Percentiles rank a stretch among this genome's conserved stretches.
Evolutionary conservation across 1,140 invertebrate species (phyloP).

Genomic region (Cherax quadricarinatus): DNA sequence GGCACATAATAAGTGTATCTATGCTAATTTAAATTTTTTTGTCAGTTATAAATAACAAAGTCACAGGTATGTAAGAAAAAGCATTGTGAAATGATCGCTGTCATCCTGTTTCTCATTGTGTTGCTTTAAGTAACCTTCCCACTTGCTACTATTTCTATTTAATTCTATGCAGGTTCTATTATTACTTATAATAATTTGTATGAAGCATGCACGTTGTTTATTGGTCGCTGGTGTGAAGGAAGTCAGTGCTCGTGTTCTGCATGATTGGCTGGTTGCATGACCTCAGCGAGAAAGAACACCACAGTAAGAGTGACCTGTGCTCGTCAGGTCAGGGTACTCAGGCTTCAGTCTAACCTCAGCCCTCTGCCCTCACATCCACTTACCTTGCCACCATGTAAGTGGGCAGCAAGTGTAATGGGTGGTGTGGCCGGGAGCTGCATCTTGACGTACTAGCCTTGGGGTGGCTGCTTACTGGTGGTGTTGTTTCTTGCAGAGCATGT

Average conservation of each 20-base stretch:
- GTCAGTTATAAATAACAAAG: not conserved
- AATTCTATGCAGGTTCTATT: not conserved
- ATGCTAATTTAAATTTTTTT: not conserved
- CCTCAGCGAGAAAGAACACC: conserved; percentile 67
- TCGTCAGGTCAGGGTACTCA: conserved; percentile 52
- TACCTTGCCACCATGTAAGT: not conserved
- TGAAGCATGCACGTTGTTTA: conserved; percentile 5
- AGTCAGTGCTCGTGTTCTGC: conserved; percentile 4
- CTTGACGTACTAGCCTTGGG: conserved; percentile 45
- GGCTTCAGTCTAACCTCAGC: conserved; percentile 63
- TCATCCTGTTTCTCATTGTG: not conserved
- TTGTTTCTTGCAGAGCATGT: conserved; percentile 70
- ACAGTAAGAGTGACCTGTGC: conserved; percentile 68
- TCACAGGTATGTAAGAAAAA: not conserved
- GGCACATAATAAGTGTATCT: not conserved
- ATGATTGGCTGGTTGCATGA: conserved; percentile 56
- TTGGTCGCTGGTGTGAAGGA: conserved; percentile 7
- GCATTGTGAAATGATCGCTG: not conserved
- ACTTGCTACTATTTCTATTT: too few relatives aligned
- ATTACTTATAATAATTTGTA: not conserved
- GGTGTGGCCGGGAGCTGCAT: conserved; percentile 25
- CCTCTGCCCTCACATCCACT: conserved; percentile 4
- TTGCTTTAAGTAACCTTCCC: not conserved
- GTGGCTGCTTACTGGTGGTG: conserved; percentile 70
- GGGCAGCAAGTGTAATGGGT: not conserved